These are phyloP conservation scores for Semnornis frantzii DNA, from an alignment of 2,113 vertebrate species.

Conservation along the genomic window DNA sequence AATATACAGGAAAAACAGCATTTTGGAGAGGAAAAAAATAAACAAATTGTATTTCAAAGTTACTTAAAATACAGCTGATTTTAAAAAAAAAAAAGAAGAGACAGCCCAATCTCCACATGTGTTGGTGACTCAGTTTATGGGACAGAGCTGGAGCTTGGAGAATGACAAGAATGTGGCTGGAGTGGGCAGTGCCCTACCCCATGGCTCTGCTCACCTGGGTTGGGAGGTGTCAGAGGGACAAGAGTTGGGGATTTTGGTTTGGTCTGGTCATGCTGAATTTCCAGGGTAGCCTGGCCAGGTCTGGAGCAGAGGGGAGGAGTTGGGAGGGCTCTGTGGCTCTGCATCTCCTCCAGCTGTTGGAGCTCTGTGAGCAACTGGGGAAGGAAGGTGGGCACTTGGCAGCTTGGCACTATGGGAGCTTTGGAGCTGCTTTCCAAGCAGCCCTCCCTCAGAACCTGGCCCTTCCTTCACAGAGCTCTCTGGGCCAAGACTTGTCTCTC, in stretches of 20 bases:
- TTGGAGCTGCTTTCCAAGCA: background rate
- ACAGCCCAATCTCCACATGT: constrained; percentile 29
- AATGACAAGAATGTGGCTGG: background rate
- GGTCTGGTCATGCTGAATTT: background rate
- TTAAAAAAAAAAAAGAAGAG: background rate
- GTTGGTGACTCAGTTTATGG: constrained; percentile 34
- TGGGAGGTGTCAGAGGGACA: background rate
- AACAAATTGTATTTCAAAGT: constrained; percentile 53
- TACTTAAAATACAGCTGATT: constrained; percentile 73
- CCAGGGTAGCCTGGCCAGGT: background rate
- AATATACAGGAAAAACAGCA: background rate
- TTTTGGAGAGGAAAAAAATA: background rate
- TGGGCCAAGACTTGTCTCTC: background rate
- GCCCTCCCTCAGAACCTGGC: too few species aligned
- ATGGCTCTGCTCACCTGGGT: background rate
- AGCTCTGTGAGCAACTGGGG: background rate
- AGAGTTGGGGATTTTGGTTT: background rate
- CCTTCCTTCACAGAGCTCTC: background rate
- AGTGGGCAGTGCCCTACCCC: background rate
- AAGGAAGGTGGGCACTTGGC: background rate
- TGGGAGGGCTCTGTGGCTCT: accelerated
- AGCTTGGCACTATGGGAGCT: background rate
- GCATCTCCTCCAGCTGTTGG: accelerated
- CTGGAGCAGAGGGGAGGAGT: background rate
- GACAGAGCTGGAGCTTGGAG: background rate